Conservation (phyloP, 2,888 invertebrate genomes). For the Crioceris asparagi region DNA sequence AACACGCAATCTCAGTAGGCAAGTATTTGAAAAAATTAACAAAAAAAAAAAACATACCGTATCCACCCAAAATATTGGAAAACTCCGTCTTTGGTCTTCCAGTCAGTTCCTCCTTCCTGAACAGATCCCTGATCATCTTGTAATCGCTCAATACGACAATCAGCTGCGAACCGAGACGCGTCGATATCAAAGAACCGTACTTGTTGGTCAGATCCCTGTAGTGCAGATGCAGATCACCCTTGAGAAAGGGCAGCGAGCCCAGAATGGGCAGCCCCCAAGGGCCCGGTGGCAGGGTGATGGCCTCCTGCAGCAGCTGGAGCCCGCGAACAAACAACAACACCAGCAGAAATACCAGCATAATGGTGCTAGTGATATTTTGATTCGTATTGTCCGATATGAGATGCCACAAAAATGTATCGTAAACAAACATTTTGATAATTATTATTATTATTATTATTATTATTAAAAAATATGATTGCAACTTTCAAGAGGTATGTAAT, state of each 20-base stretch:
- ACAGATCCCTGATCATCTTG: conserved; percentile 74
- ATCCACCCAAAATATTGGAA: conserved; percentile 76
- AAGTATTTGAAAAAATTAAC: too few species aligned
- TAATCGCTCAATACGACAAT: conserved; percentile 81
- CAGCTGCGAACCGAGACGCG: conserved; percentile 69
- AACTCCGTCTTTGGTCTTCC: conserved; percentile 80
- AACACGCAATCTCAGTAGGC: too few species aligned
- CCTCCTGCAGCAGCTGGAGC: conserved; percentile 33
- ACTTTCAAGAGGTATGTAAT: conserved; percentile 23
- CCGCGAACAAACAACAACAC: conserved; percentile 37
- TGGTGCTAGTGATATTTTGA: conserved; percentile 32
- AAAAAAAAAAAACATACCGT: too few species aligned
- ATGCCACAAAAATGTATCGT: conserved; percentile 43
- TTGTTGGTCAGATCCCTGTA: conserved; percentile 65
- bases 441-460: not conserved
- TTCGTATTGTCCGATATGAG: conserved; percentile 38
- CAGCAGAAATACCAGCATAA: conserved; percentile 44
- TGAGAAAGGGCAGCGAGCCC: conserved; percentile 75
- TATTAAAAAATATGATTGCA: conserved; percentile 9
- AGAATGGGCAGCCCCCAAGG: conserved; percentile 80
- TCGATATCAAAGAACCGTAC: conserved; percentile 74
- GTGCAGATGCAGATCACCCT: conserved; percentile 63
- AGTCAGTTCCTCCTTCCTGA: conserved; percentile 77
- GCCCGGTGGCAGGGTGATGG: conserved; percentile 63
- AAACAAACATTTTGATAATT: conserved; percentile 36